Base-by-base conservation (phyloP, 2,797 vertebrate genomes). In the Ispidina lecontei region DNA sequence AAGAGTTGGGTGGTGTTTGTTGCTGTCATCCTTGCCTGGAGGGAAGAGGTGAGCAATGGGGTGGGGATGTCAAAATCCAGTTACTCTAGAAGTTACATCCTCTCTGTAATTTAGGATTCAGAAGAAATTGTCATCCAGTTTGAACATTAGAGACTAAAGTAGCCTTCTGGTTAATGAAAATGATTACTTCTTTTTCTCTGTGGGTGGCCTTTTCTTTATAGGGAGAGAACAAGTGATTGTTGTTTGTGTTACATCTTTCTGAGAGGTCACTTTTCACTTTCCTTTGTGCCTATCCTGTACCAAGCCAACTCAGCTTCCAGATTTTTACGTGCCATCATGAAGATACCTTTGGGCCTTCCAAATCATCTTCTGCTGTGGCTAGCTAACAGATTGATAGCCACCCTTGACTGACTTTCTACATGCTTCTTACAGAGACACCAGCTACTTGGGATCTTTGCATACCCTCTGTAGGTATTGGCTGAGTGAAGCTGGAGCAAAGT, bases 1-100 rank as follows among this genome's bases (percentile, higher is more conserved):
- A 86, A 69, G 74, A 84, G 46, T 1, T 76, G 93, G 90, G 93
- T 89, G 92, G 84, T 91, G 79, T 70, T 63, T 83, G 51, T n/a
- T 94, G 84, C 84, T 87, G 75, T 91, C 94, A 85, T 77, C 77
- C 62, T 74, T 90, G 89, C 90, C 93, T 77, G 55, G 69, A 89
- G 65, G 65, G 81, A 94, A 87, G 69, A 54, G 86, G 78, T 93
- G 89, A 95, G 91, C 75, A 93, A 87, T 52, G 72, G 75, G 92
- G 92, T 94, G 89, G 75, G 78, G 84, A 90, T 43, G 62, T 83
- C 75, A 84, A 89, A 95, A 83, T 76, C 68, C 62, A 83, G 72
- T 89, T 91, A 84, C 84, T 91, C 87, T 72, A 93, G 65, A 93
- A 94, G 65, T 55, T 93, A 84, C 62, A 89, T 84, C 71, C 71